Percentiles rank a stretch among this genome's conserved stretches.
Evolutionary conservation across 2,888 invertebrate species (phyloP).

Genomic region (Leptarthrus brevirostris): DNA sequence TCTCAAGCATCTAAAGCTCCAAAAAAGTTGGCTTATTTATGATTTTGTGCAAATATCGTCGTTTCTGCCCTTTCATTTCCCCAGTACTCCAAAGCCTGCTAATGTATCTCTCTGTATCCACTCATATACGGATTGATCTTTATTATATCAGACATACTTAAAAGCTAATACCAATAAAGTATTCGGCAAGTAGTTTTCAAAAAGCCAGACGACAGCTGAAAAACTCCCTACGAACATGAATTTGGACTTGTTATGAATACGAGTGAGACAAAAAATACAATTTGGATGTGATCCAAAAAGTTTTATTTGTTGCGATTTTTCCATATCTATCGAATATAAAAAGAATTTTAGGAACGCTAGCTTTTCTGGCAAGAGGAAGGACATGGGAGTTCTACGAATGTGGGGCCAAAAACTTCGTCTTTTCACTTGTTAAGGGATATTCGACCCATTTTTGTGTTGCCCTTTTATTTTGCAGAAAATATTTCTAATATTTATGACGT

Average conservation of each 20-base stretch:
- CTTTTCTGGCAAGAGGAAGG: slow-evolving; percentile 31
- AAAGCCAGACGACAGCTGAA: slow-evolving; percentile 40
- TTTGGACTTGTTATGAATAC: slow-evolving; percentile 41
- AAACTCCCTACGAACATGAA: slow-evolving; percentile 4
- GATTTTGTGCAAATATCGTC: slow-evolving; percentile 43
- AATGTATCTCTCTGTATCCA: background rate
- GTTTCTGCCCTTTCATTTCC: background rate
- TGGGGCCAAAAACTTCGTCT: slow-evolving; percentile 40
- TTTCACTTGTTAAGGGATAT: slow-evolving; percentile 38
- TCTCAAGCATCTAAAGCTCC: slow-evolving; percentile 43
- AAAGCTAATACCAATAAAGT: slow-evolving; percentile 58
- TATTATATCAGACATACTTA: slow-evolving; percentile 58
- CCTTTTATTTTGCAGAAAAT: slow-evolving; percentile 31
- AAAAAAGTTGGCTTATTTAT: slow-evolving; percentile 50
- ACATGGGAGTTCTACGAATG: background rate
- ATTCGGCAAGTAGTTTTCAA: slow-evolving; percentile 52
- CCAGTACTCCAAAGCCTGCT: background rate
- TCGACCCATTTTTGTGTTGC: slow-evolving; percentile 43
- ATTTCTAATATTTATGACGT: slow-evolving; percentile 14
- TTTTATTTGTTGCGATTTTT: slow-evolving; percentile 49
- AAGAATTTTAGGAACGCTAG: slow-evolving; percentile 12
- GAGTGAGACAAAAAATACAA: slow-evolving; percentile 35
- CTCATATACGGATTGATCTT: slow-evolving; percentile 55
- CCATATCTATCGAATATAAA: slow-evolving; percentile 42
- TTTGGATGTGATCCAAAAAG: slow-evolving; percentile 47